Evolutionary conservation across 2,113 vertebrate genomes (phyloP).

Genomic region (Romanogobio albipinnatus): DNA sequence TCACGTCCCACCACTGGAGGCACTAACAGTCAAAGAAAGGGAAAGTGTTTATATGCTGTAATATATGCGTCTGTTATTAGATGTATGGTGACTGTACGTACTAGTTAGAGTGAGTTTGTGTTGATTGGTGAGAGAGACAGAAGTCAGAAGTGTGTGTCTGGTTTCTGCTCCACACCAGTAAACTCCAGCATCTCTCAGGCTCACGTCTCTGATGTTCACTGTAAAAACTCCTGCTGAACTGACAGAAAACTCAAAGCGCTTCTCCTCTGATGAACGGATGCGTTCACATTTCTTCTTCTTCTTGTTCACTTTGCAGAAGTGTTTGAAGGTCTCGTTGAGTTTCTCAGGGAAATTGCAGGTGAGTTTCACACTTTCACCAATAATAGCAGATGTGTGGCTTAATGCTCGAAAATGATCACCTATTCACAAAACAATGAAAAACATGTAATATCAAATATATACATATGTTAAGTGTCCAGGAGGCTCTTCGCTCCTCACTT

Average conservation of each 20-base stretch:
- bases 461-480: too few relatives aligned
- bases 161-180: conserved; percentile 52
- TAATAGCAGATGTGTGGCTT: not conserved
- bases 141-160: not conserved
- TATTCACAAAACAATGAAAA: not conserved
- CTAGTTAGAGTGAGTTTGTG: conserved; percentile 38
- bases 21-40: not conserved
- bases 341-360: not conserved
- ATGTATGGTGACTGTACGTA: conserved; percentile 26
- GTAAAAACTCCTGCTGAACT: conserved; percentile 36
- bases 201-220: conserved; percentile 44
- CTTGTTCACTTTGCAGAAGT: conserved; percentile 45
- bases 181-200: conserved; percentile 26
- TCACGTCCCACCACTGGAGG: not conserved
- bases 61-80: not conserved
- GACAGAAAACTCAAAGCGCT: not conserved
- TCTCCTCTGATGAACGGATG: not conserved
- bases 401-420: not conserved
- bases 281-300: not conserved
- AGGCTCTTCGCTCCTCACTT: too few relatives aligned
- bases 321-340: not conserved
- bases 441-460: not conserved
- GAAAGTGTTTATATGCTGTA: not conserved
- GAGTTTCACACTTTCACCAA: not conserved
- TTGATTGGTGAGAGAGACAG: conserved; percentile 15